phyloP scores from a whole-genome alignment of 2,888 invertebrate genomes.

The Apotomis turbidana region DNA sequence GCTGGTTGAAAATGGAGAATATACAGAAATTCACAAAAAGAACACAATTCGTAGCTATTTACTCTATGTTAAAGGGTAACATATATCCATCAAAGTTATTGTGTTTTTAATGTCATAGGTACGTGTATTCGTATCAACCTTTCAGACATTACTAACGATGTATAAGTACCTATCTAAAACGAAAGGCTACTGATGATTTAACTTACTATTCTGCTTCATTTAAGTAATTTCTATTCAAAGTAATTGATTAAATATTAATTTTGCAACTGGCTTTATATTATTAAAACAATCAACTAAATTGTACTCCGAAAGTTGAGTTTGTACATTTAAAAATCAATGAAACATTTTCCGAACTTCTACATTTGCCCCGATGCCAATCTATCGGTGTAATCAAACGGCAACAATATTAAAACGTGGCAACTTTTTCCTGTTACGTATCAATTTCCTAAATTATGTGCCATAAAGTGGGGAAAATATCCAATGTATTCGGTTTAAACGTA shows the following conservation, averaged over 20 bases:
- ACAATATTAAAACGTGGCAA: conserved; percentile 1
- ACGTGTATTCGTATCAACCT: no score
- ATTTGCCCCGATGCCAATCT: not conserved
- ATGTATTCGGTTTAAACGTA: not conserved
- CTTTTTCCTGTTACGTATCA: not conserved
- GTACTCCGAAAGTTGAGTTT: not conserved
- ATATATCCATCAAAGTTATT: no score
- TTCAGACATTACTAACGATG: no score
- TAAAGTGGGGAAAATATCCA: not conserved
- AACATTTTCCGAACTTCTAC: not conserved
- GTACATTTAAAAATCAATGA: not conserved
- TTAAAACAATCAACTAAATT: not conserved
- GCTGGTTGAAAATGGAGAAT: no score
- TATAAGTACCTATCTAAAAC: no score
- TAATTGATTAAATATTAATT: not conserved
- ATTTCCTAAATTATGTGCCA: not conserved
- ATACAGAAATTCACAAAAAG: no score
- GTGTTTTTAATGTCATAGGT: no score
- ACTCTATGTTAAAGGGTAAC: no score
- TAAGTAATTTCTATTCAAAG: no score
- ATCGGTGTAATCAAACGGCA: conserved; percentile 4
- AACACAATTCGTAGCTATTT: no score
- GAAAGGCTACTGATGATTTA: no score
- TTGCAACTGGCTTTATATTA: not conserved
- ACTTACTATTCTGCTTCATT: no score